Evolutionary conservation across 2,888 invertebrate species (phyloP).

Genomic region (Chymomyza amoena): DNA sequence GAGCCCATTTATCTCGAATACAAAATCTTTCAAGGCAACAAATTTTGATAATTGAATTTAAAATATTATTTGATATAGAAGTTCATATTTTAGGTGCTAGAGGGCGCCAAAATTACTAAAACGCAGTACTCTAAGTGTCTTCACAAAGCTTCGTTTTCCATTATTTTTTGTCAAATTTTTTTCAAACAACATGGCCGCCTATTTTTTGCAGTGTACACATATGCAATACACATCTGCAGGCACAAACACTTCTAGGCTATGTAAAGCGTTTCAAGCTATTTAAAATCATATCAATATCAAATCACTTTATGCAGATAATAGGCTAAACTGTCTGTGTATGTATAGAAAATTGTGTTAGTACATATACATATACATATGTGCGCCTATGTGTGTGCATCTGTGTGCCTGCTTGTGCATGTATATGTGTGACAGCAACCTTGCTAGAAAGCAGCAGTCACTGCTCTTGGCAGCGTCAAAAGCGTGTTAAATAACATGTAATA

Average conservation of each 20-base stretch:
- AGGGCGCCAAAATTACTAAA: too few species aligned
- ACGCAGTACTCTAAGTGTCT: too few species aligned
- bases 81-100: too few species aligned
- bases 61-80: too few species aligned
- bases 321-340: conserved; percentile 29
- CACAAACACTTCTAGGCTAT: not conserved
- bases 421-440: not conserved
- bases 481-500: conserved; percentile 12
- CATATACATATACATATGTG: not conserved
- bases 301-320: conserved; percentile 55
- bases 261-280: conserved; percentile 31
- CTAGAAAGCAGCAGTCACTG: not conserved
- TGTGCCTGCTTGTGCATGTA: not conserved
- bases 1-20: too few species aligned
- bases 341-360: not conserved
- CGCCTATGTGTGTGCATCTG: not conserved
- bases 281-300: conserved; percentile 60
- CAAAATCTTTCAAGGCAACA: too few species aligned
- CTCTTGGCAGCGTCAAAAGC: not conserved
- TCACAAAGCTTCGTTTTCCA: too few species aligned
- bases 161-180: not conserved
- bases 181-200: not conserved
- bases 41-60: too few species aligned
- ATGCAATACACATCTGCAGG: not conserved
- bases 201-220: not conserved